These are phyloP conservation scores for Puntigrus tetrazona DNA, from an alignment of 2,113 vertebrate species.

Conservation along the genomic window DNA sequence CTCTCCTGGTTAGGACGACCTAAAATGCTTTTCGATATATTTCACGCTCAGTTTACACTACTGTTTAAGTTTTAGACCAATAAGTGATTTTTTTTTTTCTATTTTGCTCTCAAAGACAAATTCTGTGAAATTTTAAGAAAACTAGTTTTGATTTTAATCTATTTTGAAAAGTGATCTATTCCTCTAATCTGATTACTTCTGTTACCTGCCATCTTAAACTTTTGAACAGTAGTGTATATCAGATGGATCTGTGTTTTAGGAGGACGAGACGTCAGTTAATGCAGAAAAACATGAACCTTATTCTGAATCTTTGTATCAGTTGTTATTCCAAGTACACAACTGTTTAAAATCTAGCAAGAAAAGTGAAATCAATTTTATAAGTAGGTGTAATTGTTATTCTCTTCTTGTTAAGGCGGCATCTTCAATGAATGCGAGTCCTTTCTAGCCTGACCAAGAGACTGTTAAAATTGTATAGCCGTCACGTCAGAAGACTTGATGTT, in stretches of 20 bases:
- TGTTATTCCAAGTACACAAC: slow-evolving; percentile 45
- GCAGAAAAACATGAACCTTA: slow-evolving; percentile 12
- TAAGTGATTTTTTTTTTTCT: no score
- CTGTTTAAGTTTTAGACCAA: no score
- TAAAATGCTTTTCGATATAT: no score
- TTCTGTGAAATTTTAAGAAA: not conserved
- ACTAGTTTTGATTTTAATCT: not conserved
- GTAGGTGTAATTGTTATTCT: slow-evolving; percentile 41
- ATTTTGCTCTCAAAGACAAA: no score
- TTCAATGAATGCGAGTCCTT: slow-evolving; percentile 54
- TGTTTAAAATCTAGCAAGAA: slow-evolving; percentile 23
- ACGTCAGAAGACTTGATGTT: slow-evolving; percentile 46
- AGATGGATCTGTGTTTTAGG: not conserved
- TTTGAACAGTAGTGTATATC: not conserved
- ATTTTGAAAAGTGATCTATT: not conserved
- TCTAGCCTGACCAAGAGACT: slow-evolving; percentile 66
- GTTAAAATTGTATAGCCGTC: slow-evolving; percentile 58
- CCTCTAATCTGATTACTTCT: not conserved
- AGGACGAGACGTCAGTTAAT: slow-evolving; percentile 13
- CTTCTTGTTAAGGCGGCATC: slow-evolving; percentile 53
- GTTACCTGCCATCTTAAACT: not conserved
- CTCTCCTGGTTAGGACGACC: no score
- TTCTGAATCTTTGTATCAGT: slow-evolving; percentile 42
- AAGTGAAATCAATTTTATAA: slow-evolving; percentile 36
- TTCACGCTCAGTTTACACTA: no score